Base-by-base conservation (phyloP, 2,797 vertebrate species). In the Melanotaenia nigrans region DNA sequence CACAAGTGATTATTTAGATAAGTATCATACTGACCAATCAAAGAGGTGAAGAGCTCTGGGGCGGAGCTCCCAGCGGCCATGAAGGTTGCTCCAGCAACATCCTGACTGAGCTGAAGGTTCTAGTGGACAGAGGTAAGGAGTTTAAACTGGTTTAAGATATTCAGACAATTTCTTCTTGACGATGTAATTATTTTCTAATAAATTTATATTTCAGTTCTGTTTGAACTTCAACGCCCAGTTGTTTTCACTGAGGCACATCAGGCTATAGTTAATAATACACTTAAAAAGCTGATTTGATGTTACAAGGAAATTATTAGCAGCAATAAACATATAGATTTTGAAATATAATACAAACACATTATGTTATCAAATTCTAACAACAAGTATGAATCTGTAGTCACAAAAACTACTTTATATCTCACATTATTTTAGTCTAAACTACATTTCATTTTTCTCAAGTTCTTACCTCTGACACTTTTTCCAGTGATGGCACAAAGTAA, bases 1-100 rank as follows among this genome's bases (percentile, higher is more conserved):
- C 9, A 25, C n/a, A 20, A 61, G 35, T 63, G 13, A 74, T 6
- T 66, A 45, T 76, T 83, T 55, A 56, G 24, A 67, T 2, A 0
- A 67, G 47, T 5, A 0, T 9, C 45, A 49, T 42, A 93, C 93
- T 92, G 67, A 95, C 95, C 95, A 86, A 96, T 96, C 82, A 96
- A 78, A 68, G 95, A 96, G 40, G 95, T 95, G 85, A 96, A 96
- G 32, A 96, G 94, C 84, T 96, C 95, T 0, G 95, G 95, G 61
- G 95, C 95, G 0, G 95, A 96, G 89, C 95, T 96, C 35, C 95
- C 95, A 3, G 95, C 95, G 60, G 95, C 95, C 95, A 96, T 96
- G 78, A 96, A 96, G 47, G 95, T 96, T 70, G 95, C 95, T 54
- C 95, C 95, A 0, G 95, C 95, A 77, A 96, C 95, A 88, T 96